These are phyloP conservation scores for Blastobasis adustella DNA, from an alignment of 2,888 invertebrate species.

Conservation along the genomic window DNA sequence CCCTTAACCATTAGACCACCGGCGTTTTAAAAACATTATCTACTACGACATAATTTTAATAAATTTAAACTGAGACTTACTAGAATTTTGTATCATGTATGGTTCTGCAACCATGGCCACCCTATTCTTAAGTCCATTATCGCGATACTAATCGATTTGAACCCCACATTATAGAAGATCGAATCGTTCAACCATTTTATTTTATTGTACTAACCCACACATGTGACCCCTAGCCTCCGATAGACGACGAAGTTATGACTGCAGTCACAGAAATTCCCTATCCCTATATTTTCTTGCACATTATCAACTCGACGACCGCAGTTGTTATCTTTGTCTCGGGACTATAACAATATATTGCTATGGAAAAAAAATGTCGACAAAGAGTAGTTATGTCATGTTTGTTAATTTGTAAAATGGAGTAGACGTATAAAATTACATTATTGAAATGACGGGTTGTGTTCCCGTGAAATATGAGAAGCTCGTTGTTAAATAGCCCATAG, in stretches of 20 bases:
- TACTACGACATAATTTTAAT: too few species aligned
- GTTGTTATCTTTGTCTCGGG: too few species aligned
- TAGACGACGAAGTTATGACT: neutral
- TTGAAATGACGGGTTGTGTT: slow-evolving; percentile 28
- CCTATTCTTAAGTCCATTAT: slow-evolving; percentile 44
- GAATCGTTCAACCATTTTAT: slow-evolving; percentile 62
- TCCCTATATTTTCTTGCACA: too few species aligned
- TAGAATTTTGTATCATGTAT: too few species aligned
- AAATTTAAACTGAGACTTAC: too few species aligned
- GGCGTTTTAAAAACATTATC: too few species aligned
- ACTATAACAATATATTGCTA: neutral
- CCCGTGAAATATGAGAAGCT: slow-evolving; percentile 29
- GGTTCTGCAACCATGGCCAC: slow-evolving; percentile 20
- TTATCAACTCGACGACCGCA: too few species aligned
- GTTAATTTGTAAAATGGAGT: slow-evolving; percentile 48
- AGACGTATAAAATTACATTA: slow-evolving; percentile 28
- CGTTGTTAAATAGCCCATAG: slow-evolving; percentile 3
- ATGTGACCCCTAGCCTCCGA: slow-evolving; percentile 37
- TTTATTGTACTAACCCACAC: slow-evolving; percentile 64
- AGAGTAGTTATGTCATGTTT: slow-evolving; percentile 46
- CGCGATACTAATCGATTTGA: slow-evolving; percentile 66
- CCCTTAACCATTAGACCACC: too few species aligned
- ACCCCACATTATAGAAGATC: slow-evolving; percentile 56
- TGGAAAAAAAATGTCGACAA: slow-evolving; percentile 10
- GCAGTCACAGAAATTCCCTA: neutral